phyloP scores from a whole-genome alignment of 2,888 invertebrate species.

The Chorisops tibialis region DNA sequence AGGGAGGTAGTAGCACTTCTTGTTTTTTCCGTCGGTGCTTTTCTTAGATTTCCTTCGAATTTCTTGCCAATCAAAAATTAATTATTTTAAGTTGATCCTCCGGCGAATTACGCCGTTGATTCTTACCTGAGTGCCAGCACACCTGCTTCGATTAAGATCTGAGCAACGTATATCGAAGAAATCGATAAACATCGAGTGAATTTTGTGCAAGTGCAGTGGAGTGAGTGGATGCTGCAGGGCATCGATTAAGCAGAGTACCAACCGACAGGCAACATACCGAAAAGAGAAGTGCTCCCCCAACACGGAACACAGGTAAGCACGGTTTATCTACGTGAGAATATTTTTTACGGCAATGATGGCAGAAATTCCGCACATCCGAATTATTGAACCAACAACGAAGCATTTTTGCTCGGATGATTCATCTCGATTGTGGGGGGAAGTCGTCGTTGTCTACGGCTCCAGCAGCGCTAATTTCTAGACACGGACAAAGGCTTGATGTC shows the following conservation, averaged over 20 bases:
- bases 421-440: not conserved
- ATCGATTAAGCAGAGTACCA: conserved; percentile 10
- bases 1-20: not conserved
- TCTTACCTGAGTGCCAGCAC: too few species aligned
- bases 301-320: not conserved
- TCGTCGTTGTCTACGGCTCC: not conserved
- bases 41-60: not conserved
- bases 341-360: too few species aligned
- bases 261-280: not conserved
- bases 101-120: too few species aligned
- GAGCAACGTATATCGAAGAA: too few species aligned
- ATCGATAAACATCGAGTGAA: too few species aligned
- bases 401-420: conserved; percentile 13
- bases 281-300: not conserved
- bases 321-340: not conserved
- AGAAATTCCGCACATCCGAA: not conserved
- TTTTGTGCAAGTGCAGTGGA: not conserved
- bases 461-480: not conserved
- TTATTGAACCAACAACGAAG: not conserved
- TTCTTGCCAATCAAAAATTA: too few species aligned
- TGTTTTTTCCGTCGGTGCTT: not conserved
- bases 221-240: conserved; percentile 20
- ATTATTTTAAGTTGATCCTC: too few species aligned
- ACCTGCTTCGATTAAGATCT: too few species aligned
- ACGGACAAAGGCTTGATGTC: not conserved